These are phyloP conservation scores for Sturmia bella DNA, from an alignment of 2,888 invertebrate genomes.

Conservation along the genomic window DNA sequence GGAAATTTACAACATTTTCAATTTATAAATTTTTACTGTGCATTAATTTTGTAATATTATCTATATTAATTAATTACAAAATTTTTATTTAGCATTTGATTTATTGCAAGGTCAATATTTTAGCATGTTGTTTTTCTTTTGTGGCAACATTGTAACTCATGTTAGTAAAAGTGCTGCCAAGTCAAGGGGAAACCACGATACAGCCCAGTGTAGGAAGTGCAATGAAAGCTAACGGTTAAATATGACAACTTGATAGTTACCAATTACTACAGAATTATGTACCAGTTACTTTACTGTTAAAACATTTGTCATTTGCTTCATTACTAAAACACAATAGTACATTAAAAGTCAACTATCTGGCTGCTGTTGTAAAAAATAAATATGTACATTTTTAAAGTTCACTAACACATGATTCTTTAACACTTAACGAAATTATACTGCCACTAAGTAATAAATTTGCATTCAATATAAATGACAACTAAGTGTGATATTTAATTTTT, in stretches of 20 bases:
- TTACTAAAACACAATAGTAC: constrained; percentile 9
- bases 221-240: constrained; percentile 20
- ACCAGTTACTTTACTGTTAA: constrained; percentile 18
- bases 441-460: constrained; percentile 21
- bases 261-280: not conserved
- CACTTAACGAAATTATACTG: constrained; percentile 21
- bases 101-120: no score
- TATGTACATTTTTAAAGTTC: constrained; percentile 31
- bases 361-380: constrained; percentile 40
- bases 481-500: constrained; percentile 35
- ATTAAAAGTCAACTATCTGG: constrained; percentile 37
- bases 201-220: no score
- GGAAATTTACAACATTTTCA: no score
- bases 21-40: no score
- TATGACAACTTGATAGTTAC: not conserved
- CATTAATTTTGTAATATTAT: no score
- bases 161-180: no score
- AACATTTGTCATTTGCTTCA: constrained; percentile 15
- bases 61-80: no score
- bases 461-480: constrained; percentile 6
- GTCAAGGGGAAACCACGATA: not conserved
- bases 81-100: no score
- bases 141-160: no score
- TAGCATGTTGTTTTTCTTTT: no score
- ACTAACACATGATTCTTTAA: constrained; percentile 35